These are phyloP conservation scores for Antheraea yamamai DNA, from an alignment of 2,888 invertebrate genomes.

Conservation along the genomic window DNA sequence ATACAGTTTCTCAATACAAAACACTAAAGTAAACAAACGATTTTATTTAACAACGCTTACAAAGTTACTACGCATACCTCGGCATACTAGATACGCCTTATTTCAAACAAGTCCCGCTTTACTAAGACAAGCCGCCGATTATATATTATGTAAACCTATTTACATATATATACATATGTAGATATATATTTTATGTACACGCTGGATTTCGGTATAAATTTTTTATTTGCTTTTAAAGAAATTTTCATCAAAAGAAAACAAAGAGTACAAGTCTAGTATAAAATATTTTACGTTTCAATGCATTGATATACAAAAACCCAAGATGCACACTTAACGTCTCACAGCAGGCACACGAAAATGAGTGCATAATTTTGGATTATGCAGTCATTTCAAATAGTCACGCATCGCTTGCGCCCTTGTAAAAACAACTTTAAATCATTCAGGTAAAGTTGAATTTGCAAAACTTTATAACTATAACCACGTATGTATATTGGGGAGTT, in stretches of 20 bases:
- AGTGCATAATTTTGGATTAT: no score
- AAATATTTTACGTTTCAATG: background rate
- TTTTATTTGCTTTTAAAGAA: no score
- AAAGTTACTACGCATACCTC: background rate
- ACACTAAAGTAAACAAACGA: conserved; percentile 5
- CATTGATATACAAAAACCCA: no score
- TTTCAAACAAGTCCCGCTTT: background rate
- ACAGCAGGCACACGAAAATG: no score
- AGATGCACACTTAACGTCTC: no score
- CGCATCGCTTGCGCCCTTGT: no score
- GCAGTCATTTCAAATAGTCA: no score
- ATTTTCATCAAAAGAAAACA: background rate
- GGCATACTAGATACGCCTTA: background rate
- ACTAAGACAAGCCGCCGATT: background rate
- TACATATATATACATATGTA: background rate
- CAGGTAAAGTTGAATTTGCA: no score
- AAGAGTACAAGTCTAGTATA: background rate
- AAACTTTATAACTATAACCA: no score
- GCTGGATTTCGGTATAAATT: no score
- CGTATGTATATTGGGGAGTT: no score
- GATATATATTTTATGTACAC: background rate
- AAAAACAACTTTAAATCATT: no score
- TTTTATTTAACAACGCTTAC: conserved; percentile 1
- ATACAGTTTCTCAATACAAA: conserved; percentile 1
- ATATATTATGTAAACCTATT: background rate